Base-by-base conservation (phyloP, 2,797 vertebrate genomes). In the Oryzias dopingdopingensis region DNA sequence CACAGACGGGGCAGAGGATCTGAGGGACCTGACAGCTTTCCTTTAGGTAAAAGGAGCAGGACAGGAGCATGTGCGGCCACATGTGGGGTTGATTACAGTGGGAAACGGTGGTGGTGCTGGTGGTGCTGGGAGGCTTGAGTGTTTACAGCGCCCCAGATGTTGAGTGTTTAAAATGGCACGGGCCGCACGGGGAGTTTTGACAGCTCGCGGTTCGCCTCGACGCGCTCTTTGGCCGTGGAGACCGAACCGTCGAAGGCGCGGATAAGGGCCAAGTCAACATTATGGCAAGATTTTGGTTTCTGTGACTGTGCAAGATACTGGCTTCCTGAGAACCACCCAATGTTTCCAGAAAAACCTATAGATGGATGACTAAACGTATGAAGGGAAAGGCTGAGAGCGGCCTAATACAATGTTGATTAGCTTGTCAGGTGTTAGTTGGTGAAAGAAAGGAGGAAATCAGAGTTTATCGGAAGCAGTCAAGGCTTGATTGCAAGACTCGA, bases 71-170 rank as follows among this genome's bases (percentile, higher is more conserved):
- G 75, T 49, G 67, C 62, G 41, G 67, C 77, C 80, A 84, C 83
- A 90, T 86, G 84, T 90, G 89, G 76, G 60, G 71, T 62, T 75
- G 63, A 79, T 89, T 88, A 90, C 4, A 42, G 32, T 37, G 32
- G 32, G 32, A 12, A 37, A 37, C 12, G 10, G 32, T 12, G 32
- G 32, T 12, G 32, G 32, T 12, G 29, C 8, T 45, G 59, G 66
- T 22, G 20, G 20, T 22, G 20, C 20, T 22, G 20, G 77, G 67
- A 44, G 3, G 6, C 16, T 16, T 8, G 62, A 66, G 67, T 88
- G 86, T 88, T 88, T 89, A 90, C 50, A 73, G 71, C 16, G 64
- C 15, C 71, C 83, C 89, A 90, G 86, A 90, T 89, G 86, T 80
- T 2, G 80, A 69, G 52, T 86, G 86, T 88, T 87, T 89, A 81